These are phyloP conservation scores for Morpho helenor DNA, from an alignment of 2,888 invertebrate species.

Conservation along the genomic window DNA sequence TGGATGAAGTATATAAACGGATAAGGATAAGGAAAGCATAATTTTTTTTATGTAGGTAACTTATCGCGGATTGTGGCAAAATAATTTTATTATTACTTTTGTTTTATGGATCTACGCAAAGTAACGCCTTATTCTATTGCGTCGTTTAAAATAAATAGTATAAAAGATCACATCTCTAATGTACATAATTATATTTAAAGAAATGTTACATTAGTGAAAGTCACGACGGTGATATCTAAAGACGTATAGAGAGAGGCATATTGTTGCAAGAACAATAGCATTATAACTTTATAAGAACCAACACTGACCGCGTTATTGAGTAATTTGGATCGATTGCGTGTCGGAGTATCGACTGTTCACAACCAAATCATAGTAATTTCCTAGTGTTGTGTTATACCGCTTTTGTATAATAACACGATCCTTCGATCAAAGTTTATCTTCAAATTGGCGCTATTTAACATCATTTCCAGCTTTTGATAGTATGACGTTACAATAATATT, in stretches of 20 bases:
- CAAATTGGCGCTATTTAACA: conserved; percentile 1
- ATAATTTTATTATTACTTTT: too few species aligned
- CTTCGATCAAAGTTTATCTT: conserved; percentile 13
- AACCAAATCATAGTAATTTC: conserved; percentile 70
- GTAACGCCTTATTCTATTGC: too few species aligned
- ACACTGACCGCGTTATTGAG: conserved; percentile 54
- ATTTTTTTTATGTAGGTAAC: too few species aligned
- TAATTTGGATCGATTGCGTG: conserved; percentile 48
- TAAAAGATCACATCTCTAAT: conserved; percentile 9
- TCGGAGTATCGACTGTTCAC: conserved; percentile 55
- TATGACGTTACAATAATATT: too few species aligned
- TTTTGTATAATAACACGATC: conserved; percentile 63
- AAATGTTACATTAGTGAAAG: conserved; percentile 36
- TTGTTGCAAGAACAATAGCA: conserved; percentile 35
- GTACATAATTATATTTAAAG: conserved; percentile 8
- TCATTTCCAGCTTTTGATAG: background rate
- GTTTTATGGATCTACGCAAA: too few species aligned
- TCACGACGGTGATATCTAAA: conserved; percentile 34
- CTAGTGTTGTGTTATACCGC: conserved; percentile 57
- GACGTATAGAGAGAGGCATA: conserved; percentile 27
- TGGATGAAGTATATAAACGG: too few species aligned
- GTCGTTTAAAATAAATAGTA: background rate
- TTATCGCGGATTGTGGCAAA: too few species aligned
- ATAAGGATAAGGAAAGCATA: too few species aligned
- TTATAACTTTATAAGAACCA: conserved; percentile 45